A percentile compares a stretch with the other conserved stretches of the same genome.
Evolutionary conservation across 23 tunicate species (phyloP).

Genomic region (Clavelina lepadiformis): DNA sequence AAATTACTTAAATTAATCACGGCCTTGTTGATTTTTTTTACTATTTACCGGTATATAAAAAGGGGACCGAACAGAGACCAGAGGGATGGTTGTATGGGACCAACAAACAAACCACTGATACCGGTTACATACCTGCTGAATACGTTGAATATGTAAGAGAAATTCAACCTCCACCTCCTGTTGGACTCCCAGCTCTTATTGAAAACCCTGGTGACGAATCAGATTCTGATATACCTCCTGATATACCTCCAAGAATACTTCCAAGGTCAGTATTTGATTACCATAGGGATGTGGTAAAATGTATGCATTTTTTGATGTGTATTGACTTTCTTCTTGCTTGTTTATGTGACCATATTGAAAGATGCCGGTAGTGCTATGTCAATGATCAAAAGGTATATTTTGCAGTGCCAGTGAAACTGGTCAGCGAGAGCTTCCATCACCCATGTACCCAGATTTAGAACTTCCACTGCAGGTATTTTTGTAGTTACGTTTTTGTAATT

Average conservation of each 20-base stretch:
- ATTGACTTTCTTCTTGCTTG: no score
- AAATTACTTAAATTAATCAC: not conserved
- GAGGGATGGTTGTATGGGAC: constrained; percentile 86
- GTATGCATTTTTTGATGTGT: no score
- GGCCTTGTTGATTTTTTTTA: not conserved
- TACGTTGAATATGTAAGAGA: constrained; percentile 35
- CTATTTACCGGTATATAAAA: not conserved
- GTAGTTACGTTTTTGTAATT: no score
- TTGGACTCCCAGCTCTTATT: constrained; percentile 26
- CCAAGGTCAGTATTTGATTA: no score
- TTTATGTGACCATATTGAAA: no score
- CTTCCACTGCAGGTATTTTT: no score
- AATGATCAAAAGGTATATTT: no score
- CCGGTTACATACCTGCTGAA: constrained; percentile 84
- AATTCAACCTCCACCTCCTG: constrained; percentile 18
- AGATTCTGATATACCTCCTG: constrained; percentile 15
- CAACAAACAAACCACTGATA: constrained; percentile 41
- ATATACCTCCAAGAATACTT: constrained; percentile 24
- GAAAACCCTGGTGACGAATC: constrained; percentile 2
- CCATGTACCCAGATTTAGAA: no score
- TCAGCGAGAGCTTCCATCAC: no score
- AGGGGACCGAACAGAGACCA: constrained; percentile 82
- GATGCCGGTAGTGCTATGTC: no score
- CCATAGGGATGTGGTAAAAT: no score
- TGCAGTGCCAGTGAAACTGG: no score